These are phyloP conservation scores for Ibidorhyncha struthersii DNA, from an alignment of 2,113 vertebrate species.

Conservation along the genomic window DNA sequence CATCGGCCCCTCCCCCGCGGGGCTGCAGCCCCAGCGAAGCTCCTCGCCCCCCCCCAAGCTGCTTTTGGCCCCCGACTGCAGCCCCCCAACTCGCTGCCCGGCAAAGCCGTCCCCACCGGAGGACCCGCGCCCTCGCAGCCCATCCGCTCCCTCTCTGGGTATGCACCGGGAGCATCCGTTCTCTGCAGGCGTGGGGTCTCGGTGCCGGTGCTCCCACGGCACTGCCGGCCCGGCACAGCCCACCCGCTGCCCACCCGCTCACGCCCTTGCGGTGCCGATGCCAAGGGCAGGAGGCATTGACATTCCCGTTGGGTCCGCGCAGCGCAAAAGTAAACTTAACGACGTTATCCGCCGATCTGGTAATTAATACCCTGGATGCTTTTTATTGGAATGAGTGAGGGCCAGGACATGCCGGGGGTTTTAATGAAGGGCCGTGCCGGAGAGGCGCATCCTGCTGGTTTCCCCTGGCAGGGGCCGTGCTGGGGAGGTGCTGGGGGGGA, in stretches of 20 bases:
- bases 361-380: slow-evolving; percentile 42
- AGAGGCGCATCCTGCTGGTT: not conserved
- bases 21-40: not conserved
- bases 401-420: not conserved
- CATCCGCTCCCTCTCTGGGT: fast-evolving
- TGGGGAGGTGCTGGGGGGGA: no score
- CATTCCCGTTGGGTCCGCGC: not conserved
- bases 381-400: not conserved
- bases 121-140: fast-evolving
- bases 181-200: not conserved
- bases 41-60: not conserved
- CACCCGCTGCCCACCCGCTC: fast-evolving
- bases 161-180: fast-evolving
- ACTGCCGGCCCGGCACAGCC: not conserved
- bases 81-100: fast-evolving
- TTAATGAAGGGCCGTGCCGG: not conserved
- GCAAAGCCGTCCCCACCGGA: not conserved
- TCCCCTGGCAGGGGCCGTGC: not conserved
- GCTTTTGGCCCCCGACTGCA: fast-evolving
- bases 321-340: not conserved
- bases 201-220: fast-evolving
- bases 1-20: fast-evolving
- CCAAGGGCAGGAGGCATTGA: not conserved
- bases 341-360: not conserved
- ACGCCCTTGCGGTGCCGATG: fast-evolving